Base-by-base conservation (phyloP, 2,113 vertebrate genomes). In the Caloenas nicobarica region DNA sequence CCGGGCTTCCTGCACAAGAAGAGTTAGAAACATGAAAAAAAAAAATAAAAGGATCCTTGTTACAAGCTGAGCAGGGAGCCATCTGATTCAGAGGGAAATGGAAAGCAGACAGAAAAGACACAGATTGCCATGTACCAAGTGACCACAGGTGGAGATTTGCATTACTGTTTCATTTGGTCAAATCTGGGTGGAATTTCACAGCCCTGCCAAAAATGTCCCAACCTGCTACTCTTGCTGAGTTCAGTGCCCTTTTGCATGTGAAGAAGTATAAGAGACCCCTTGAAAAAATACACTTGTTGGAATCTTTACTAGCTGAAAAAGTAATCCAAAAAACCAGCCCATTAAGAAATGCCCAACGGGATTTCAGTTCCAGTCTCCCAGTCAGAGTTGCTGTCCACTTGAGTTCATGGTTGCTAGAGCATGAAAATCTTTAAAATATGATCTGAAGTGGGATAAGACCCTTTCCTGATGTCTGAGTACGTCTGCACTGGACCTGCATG, bases 1-100 rank as follows among this genome's bases (percentile, higher is more conserved):
- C 5, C 0, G 0, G 19, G 33, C 57, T 82, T 57, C 19, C 29
- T 2, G 1, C 22, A 57, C 21, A 76, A 57, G 6, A 74, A 26
- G 26, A 65, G 21, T 13, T 40, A 76, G 40, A 77, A 44, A 69
- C 8, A 6, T 9, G 19, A 24, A 65, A 58, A 68, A 62, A n/a
- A 16, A 17, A 44, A 26, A 7, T 2, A 62, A 34, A 29, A 7
- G 2, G 11, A 7, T 54, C 28, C 12, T 84, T 74, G 9, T 17
- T 46, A 46, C 16, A 71, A 51, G 25, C 26, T 53, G 54, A 76
- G 29, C 12, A 85, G 26, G 9, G 16, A 69, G 3, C 9, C 25
- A 4, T 57, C 29, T 80, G 50, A 53, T 36, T 16, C 62, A 86
- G 28, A 9, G 31, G 54, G 19, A 34, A 72, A 23, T 33, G 77